Evolutionary conservation across 2,113 vertebrate genomes (phyloP), one percentile per base, ranked within the genome.

Genomic region (Pollimyrus isidori): DNA sequence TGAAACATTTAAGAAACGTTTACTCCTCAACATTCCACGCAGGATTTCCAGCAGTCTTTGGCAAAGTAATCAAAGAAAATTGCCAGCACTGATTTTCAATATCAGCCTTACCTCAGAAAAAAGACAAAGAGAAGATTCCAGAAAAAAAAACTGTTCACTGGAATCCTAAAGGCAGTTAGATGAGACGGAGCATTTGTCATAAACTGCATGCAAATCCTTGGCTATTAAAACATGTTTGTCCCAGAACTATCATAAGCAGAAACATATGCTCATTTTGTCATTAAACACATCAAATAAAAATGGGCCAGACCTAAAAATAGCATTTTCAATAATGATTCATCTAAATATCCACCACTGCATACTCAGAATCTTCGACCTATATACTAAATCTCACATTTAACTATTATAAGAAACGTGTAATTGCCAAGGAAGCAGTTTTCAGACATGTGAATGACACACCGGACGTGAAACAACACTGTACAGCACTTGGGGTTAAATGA

Each of bases 401-500:
- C 35, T 80, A 35, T 30, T 80, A 39, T 42, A 19, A 80, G 73
- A 13, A 17, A 76, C 19, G 19, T 19, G 50, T 86, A 50, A 80
- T 50, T 86, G 45, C 7, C 85, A 87, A 11, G 19, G 85, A 87
- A 53, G n/a, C 85, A 87, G 26, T 87, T 87, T 53, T 53, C 85
- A 87, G 26, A 21, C 50, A 87, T 87, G 49, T 87, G 85, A 87
- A 87, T 87, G 49, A 87, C 85, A 87, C 39, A 39, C n/a, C 5
- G 85, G 11, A 52, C 35, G 45, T 53, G 48, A 87, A 35, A 53
- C 15, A 26, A 87, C 85, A 87, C 50, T 52, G 87, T 49, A 73
- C 58, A 73, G 87, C 42, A 42, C 87, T 53, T 89, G 30, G 50
- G 73, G 88, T 53, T 82, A 35, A 82, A 39, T n/a, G 35, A 84